These are phyloP conservation scores for Volucella inanis DNA, from an alignment of 2,888 invertebrate genomes.

Conservation along the genomic window DNA sequence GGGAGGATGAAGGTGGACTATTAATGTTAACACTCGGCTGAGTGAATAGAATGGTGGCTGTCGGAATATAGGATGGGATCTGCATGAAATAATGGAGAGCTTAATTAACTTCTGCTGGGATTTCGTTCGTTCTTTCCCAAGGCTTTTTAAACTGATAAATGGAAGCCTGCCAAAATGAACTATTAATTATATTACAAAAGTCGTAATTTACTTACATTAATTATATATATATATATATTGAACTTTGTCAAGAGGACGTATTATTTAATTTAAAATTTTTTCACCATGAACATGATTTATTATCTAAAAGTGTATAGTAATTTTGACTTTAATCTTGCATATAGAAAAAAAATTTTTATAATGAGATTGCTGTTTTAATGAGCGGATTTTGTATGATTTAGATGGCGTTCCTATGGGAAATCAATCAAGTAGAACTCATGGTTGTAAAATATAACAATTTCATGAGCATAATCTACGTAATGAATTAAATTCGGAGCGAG, in stretches of 20 bases:
- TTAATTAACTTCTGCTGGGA: slow-evolving; percentile 44
- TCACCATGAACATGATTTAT: neutral
- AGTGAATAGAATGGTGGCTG: neutral
- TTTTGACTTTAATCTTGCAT: neutral
- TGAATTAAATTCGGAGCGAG: neutral
- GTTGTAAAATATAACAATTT: neutral
- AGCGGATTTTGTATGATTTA: neutral
- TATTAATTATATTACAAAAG: slow-evolving; percentile 2
- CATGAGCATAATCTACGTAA: neutral
- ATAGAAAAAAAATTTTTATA: slow-evolving; percentile 1
- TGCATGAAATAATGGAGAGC: slow-evolving; percentile 6
- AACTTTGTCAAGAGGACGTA: neutral
- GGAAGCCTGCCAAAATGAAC: neutral
- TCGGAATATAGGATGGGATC: neutral
- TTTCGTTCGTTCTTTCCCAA: neutral
- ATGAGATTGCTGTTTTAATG: slow-evolving; percentile 5
- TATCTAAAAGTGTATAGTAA: neutral
- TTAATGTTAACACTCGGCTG: neutral
- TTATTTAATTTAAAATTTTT: slow-evolving; percentile 35
- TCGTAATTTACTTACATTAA: too few species aligned
- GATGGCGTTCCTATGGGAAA: neutral
- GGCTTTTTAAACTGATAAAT: too few species aligned
- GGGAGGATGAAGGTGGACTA: neutral
- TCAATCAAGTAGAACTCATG: neutral
- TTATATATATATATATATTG: neutral